These are phyloP conservation scores for Helarctos malayanus DNA, from an alignment of 2,797 vertebrate species.

Conservation along the genomic window DNA sequence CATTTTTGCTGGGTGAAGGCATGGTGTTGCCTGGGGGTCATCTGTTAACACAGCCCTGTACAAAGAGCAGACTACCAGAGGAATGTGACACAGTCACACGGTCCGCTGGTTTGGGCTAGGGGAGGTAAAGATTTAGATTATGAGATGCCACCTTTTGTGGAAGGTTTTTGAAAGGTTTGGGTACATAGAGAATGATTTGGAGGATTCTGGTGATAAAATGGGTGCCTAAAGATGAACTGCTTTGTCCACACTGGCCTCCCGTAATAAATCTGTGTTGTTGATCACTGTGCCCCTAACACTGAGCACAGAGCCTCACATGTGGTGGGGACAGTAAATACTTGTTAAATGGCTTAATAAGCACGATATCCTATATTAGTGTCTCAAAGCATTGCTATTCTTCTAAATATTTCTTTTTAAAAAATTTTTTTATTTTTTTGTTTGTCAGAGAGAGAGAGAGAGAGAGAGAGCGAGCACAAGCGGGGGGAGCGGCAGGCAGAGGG, in stretches of 20 bases:
- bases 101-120: neutral
- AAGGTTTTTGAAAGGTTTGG: neutral
- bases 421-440: neutral
- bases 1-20: neutral
- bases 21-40: neutral
- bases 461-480: too few relatives aligned
- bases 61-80: neutral
- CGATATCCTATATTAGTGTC: neutral
- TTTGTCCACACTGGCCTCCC: neutral
- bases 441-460: neutral
- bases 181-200: neutral
- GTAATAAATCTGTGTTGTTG: neutral
- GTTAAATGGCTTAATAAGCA: neutral
- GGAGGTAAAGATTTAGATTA: neutral
- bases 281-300: neutral
- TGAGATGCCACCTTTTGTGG: neutral
- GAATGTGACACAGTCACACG: neutral
- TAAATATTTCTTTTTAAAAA: neutral
- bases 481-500: neutral
- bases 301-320: neutral
- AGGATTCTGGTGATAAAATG: neutral
- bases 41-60: neutral
- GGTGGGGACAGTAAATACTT: neutral
- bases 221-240: neutral
- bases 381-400: conserved; percentile 32